A percentile compares a stretch with the other conserved stretches of the same genome.
Evolutionary conservation across 2,113 vertebrate genomes (phyloP).

Genomic region (Semnornis frantzii): DNA sequence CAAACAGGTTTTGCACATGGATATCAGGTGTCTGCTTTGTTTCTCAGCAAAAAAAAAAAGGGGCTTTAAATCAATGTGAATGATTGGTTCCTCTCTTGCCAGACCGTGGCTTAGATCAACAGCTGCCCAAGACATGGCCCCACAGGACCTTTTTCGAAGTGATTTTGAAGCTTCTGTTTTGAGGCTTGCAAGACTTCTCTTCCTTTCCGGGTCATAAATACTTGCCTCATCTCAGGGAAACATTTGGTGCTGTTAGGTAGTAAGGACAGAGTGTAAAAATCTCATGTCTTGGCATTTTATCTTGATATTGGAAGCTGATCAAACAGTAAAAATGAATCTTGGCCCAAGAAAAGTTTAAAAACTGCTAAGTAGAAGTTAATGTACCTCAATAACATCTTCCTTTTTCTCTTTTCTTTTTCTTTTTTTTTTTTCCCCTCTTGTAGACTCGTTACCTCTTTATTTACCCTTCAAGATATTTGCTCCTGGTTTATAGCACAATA

Average conservation of each 20-base stretch:
- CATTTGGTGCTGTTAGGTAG: slow-evolving; percentile 7
- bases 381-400: slow-evolving; percentile 54
- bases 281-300: slow-evolving; percentile 35
- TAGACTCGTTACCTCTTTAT: slow-evolving; percentile 75
- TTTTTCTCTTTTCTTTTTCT: neutral
- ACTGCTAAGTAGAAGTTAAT: slow-evolving; percentile 65
- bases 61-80: slow-evolving; percentile 5
- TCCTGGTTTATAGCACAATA: slow-evolving; percentile 76
- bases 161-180: slow-evolving; percentile 29
- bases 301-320: slow-evolving; percentile 44
- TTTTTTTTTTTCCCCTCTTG: neutral
- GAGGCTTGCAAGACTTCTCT: slow-evolving; percentile 1
- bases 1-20: slow-evolving; percentile 41
- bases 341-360: slow-evolving; percentile 61
- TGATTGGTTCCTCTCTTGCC: neutral
- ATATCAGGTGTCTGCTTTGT: slow-evolving; percentile 42
- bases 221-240: slow-evolving; percentile 33
- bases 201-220: slow-evolving; percentile 5
- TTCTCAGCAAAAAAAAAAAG: neutral
- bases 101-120: neutral
- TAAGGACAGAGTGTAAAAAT: slow-evolving; percentile 42
- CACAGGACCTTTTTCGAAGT: neutral
- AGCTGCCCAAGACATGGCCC: neutral
- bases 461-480: slow-evolving; percentile 75
- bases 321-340: slow-evolving; percentile 65